Evolutionary conservation across 1,140 invertebrate genomes (phyloP).

Genomic region (Macrobrachium nipponense): DNA sequence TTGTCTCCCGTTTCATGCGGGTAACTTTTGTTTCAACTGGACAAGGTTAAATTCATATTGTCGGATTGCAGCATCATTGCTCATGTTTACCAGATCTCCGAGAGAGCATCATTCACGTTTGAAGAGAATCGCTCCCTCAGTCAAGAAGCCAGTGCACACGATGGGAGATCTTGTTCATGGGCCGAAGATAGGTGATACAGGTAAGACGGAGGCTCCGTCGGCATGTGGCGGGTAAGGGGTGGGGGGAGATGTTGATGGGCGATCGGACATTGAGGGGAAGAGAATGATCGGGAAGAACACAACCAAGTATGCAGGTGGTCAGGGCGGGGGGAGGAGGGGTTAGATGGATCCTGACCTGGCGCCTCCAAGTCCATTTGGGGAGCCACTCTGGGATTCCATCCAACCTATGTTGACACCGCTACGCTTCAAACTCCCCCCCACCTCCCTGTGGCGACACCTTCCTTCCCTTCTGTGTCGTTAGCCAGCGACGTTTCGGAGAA

Average conservation of each 20-base stretch:
- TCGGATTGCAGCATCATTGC: too few species aligned
- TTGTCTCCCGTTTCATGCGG: too few species aligned
- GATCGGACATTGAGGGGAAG: neutral
- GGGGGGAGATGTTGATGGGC: neutral
- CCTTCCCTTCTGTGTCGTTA: neutral
- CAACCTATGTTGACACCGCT: conserved; percentile 53
- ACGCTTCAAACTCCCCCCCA: conserved; percentile 3
- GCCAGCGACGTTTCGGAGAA: neutral
- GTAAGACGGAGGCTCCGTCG: neutral
- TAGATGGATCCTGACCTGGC: conserved; percentile 21
- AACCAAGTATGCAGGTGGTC: conserved; percentile 11
- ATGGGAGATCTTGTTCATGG: neutral
- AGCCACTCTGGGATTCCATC: conserved; percentile 47
- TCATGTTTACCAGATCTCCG: too few species aligned
- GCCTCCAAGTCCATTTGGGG: conserved; percentile 52
- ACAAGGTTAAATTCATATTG: too few species aligned
- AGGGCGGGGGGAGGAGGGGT: too few species aligned
- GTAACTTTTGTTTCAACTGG: too few species aligned
- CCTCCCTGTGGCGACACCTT: neutral
- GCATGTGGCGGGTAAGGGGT: neutral
- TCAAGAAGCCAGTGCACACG: too few species aligned
- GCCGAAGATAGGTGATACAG: neutral
- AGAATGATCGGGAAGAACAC: conserved; percentile 22
- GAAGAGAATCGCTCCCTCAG: too few species aligned
- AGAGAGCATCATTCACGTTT: too few species aligned